Percentiles rank a stretch among this genome's conserved stretches.
These are phyloP conservation scores for Peromyscus melanophrys DNA, from an alignment of 2,797 vertebrate species.

Conservation along the genomic window DNA sequence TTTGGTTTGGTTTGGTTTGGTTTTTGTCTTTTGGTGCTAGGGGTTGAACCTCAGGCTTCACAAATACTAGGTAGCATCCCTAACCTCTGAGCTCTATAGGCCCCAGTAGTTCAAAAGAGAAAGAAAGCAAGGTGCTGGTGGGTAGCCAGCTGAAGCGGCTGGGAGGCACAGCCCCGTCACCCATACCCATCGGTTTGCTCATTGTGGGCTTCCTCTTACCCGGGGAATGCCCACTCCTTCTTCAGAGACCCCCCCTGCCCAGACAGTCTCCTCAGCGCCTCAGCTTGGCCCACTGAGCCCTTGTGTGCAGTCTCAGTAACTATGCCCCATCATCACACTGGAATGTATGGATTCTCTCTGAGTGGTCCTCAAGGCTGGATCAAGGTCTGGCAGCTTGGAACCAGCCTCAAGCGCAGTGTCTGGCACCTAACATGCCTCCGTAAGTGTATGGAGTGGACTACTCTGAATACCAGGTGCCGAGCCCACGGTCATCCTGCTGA, in stretches of 20 bases:
- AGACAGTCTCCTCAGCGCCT: rapidly evolving
- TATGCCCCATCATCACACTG: rapidly evolving
- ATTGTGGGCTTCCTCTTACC: not conserved
- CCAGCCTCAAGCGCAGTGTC: conserved; percentile 20
- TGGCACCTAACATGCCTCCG: conserved; percentile 74
- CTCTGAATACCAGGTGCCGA: conserved; percentile 40
- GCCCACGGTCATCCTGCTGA: conserved; percentile 67
- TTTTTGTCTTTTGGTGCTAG: not conserved
- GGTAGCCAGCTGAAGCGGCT: not conserved
- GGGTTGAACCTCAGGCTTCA: not conserved
- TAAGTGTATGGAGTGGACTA: conserved; percentile 51
- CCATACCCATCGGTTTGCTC: not conserved
- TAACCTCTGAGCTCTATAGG: not conserved
- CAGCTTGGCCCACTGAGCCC: not conserved
- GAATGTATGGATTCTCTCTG: not conserved
- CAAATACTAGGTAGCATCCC: not conserved
- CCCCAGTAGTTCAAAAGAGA: not conserved
- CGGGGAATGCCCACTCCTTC: not conserved
- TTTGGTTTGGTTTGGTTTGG: not conserved
- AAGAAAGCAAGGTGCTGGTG: not conserved
- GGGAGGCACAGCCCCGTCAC: rapidly evolving
- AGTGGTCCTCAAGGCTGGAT: not conserved
- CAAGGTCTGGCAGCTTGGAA: not conserved
- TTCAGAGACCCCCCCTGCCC: not conserved
- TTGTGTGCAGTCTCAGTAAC: not conserved